phyloP scores from a whole-genome alignment of 2,113 vertebrate genomes.

The Melanerpes formicivorus region DNA sequence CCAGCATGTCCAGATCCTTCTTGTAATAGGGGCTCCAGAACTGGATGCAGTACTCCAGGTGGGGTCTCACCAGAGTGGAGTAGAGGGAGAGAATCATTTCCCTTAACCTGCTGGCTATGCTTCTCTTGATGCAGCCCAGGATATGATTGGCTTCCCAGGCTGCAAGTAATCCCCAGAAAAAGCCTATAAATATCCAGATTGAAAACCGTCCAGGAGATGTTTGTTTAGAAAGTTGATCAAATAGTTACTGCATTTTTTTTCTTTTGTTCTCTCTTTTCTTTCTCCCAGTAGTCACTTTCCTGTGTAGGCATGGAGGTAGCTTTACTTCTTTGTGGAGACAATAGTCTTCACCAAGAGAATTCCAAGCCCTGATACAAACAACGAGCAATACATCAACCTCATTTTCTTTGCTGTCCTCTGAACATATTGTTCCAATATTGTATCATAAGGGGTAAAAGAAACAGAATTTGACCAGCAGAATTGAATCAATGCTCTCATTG shows the following conservation, averaged over 20 bases:
- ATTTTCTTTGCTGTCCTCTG: not conserved
- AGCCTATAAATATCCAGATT: not conserved
- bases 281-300: not conserved
- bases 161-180: too few species aligned
- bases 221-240: constrained; percentile 22
- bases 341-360: not conserved
- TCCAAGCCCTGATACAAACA: not conserved
- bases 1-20: too few species aligned
- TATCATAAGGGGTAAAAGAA: not conserved
- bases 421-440: not conserved
- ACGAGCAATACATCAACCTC: not conserved
- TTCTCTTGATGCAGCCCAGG: too few species aligned
- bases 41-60: too few species aligned
- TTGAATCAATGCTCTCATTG: not conserved
- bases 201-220: not conserved
- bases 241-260: not conserved
- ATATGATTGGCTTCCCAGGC: too few species aligned
- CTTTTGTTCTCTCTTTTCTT: not conserved
- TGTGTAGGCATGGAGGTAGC: not conserved
- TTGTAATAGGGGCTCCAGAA: too few species aligned
- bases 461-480: not conserved
- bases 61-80: too few species aligned
- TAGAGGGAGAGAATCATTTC: too few species aligned
- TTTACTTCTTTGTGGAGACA: not conserved
- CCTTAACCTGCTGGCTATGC: too few species aligned